phyloP scores from a whole-genome alignment of 2,113 vertebrate species.

The Thamnaconus septentrionalis region DNA sequence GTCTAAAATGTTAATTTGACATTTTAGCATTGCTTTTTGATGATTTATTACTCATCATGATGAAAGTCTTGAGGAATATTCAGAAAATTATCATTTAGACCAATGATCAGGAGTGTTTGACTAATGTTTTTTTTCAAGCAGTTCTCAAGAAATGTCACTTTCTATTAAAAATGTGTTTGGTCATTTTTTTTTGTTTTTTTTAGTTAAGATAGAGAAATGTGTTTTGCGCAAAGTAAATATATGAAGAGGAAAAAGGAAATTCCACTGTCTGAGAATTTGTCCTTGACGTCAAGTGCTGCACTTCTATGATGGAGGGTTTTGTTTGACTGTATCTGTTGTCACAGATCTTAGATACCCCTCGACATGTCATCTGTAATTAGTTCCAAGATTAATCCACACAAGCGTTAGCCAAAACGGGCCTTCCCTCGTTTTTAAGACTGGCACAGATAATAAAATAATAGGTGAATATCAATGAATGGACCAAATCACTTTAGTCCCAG shows the following conservation, averaged over 20 bases:
- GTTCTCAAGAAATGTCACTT: no score
- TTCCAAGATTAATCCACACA: constrained; percentile 74
- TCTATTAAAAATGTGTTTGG: no score
- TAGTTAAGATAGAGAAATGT: no score
- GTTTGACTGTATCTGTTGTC: constrained; percentile 75
- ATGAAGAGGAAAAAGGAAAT: not conserved
- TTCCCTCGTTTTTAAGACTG: constrained; percentile 72
- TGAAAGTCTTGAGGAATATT: no score
- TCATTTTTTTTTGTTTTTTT: no score
- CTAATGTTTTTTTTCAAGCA: no score
- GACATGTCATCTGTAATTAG: constrained; percentile 79
- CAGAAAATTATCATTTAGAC: no score
- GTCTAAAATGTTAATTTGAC: no score
- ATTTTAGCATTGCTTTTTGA: no score
- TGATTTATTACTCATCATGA: no score
- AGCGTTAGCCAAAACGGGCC: constrained; percentile 64
- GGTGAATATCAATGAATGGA: constrained; percentile 86
- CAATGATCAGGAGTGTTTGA: no score
- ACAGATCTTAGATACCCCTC: constrained; percentile 71
- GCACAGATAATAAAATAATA: constrained; percentile 77
- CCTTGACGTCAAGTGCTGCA: constrained; percentile 37
- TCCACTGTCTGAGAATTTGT: not conserved
- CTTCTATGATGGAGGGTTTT: constrained; percentile 65
- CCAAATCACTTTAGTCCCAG: constrained; percentile 80
- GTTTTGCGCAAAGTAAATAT: no score